Percentiles rank a stretch among this genome's conserved stretches.
Conservation (phyloP, 1,140 invertebrate species). For the Meloidogyne floridensis region DNA sequence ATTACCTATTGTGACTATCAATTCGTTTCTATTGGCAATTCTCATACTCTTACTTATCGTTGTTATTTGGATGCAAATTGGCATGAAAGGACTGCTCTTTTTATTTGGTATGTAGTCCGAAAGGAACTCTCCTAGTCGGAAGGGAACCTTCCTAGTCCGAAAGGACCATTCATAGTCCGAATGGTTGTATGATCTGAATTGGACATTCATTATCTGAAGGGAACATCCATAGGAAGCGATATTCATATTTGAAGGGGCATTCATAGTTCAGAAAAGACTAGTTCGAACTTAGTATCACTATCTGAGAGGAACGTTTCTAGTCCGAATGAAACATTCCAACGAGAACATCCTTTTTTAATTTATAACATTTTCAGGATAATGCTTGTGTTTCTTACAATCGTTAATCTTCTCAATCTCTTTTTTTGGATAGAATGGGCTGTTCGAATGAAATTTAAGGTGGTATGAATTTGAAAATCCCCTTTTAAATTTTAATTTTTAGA, state of each 20-base stretch:
- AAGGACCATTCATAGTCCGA: not conserved
- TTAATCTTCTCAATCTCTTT: slow-evolving; percentile 38
- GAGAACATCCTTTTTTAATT: not conserved
- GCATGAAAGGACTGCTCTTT: slow-evolving; percentile 42
- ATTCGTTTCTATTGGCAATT: slow-evolving; percentile 39
- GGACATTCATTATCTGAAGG: too few species aligned
- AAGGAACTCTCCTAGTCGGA: not conserved
- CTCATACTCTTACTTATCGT: slow-evolving; percentile 40
- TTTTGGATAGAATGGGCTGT: slow-evolving; percentile 41
- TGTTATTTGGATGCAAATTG: slow-evolving; percentile 45
- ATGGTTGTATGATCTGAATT: not conserved
- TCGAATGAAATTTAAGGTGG: slow-evolving; percentile 23
- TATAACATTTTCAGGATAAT: slow-evolving; percentile 31
- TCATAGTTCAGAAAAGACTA: too few species aligned
- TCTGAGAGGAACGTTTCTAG: not conserved
- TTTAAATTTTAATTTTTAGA: not conserved
- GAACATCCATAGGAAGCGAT: too few species aligned
- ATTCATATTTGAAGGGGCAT: too few species aligned
- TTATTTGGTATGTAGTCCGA: slow-evolving; percentile 32
- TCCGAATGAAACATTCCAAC: not conserved
- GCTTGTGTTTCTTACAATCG: slow-evolving; percentile 33
- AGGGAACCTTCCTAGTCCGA: not conserved
- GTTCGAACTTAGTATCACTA: too few species aligned
- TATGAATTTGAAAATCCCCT: too few species aligned
- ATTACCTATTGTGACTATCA: slow-evolving; percentile 44